Base-by-base conservation (phyloP, 2,888 invertebrate species). In the Lepidocyrtoides sp. region DNA sequence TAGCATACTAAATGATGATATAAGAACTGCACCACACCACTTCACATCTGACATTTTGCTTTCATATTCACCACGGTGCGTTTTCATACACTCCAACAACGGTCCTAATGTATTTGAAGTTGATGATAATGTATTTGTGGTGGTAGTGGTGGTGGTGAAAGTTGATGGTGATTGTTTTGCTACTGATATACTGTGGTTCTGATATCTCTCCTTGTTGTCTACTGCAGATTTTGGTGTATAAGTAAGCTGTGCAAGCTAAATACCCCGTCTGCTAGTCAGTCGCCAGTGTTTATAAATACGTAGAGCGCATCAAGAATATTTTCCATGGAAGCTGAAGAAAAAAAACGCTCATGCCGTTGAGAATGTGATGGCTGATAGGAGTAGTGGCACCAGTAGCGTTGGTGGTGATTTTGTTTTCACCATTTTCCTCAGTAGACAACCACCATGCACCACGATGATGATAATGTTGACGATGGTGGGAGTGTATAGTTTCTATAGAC, bases 321-420 rank as follows among this genome's bases (percentile, higher is more conserved):
- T 23, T 69, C 17, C n/a, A 36, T 20, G n/a, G 12, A 69, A 2
- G 32, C n/a, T n/a, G n/a, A 69, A 32, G 63, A 29, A 29, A 36
- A 69, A 69, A 36, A 60, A 81, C 10, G 4, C 3, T 23, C 7
- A 4, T 36, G 36, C n/a, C 57, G 63, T 29, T 63, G 63, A 63
- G 54, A n/a, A 82, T 54, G 44, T 23, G 14, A 75, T 48, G 60
- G n/a, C 60, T 60, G 60, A 44, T 82, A 60, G n/a, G 51, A n/a
- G 44, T 32, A 48, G 77, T 51, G 51, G 29, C 63, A 60, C 8
- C 51, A n/a, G 44, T 32, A 48, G 77, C 29, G 51, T 20, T 4
- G 36, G 7, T 36, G 36, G 2, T 82, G 82, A 82, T 82, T 32
- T 81, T 81, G 57, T 17, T 81, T 44, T 44, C 36, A 57, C 63